Conservation (phyloP, 2,797 vertebrate genomes). For the Enteromius radiatus region DNA sequence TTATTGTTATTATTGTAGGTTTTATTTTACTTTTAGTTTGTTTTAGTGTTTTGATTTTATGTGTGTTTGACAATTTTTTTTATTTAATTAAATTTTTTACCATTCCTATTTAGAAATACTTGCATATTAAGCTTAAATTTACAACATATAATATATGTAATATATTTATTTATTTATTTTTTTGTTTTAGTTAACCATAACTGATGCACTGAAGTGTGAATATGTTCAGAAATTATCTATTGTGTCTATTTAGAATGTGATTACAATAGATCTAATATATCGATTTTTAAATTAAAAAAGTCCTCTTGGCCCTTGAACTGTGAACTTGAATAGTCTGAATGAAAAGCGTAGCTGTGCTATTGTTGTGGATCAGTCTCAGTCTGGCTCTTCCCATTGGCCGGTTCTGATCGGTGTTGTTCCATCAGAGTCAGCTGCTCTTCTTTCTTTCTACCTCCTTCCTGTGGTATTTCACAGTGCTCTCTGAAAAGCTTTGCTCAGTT, state of each 20-base stretch:
- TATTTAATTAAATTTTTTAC: not conserved
- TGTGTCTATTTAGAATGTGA: not conserved
- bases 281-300: not conserved
- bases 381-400: conserved; percentile 11
- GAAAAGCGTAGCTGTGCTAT: not conserved
- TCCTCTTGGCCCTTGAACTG: not conserved
- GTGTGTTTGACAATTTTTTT: not conserved
- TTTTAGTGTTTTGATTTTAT: not conserved
- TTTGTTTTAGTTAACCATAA: not conserved
- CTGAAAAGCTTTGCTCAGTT: conserved; percentile 66
- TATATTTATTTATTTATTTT: not conserved
- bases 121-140: not conserved
- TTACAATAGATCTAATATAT: not conserved
- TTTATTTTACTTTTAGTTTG: not conserved
- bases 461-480: conserved; percentile 78
- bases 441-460: conserved; percentile 68
- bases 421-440: not conserved
- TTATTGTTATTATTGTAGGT: too few species aligned
- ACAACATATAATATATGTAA: too few species aligned
- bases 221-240: not conserved
- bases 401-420: conserved; percentile 9
- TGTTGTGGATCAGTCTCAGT: conserved; percentile 14
- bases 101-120: not conserved
- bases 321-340: conserved; percentile 3
- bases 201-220: not conserved